phyloP scores from a whole-genome alignment of 1,140 invertebrate species.

The Nasonia longicornis region DNA sequence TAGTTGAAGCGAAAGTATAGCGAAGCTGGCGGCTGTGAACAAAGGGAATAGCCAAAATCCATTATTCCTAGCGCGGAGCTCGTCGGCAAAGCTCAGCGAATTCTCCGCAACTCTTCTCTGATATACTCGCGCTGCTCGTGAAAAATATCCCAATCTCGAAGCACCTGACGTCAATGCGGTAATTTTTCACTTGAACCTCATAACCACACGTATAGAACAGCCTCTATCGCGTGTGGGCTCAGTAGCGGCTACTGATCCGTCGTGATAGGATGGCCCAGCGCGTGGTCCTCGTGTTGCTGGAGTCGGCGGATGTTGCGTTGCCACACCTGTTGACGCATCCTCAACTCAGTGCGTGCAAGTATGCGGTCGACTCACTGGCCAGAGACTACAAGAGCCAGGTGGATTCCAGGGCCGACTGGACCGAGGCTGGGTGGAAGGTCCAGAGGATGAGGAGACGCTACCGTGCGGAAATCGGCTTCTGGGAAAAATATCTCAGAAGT shows the following conservation, averaged over 20 bases:
- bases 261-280: neutral
- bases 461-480: neutral
- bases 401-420: slow-evolving; percentile 30
- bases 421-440: neutral
- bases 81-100: no score
- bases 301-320: neutral
- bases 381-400: slow-evolving; percentile 17
- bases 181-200: slow-evolving; percentile 36
- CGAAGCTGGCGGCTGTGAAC: neutral
- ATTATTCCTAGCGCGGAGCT: neutral
- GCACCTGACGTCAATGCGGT: neutral
- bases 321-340: slow-evolving; percentile 5
- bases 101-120: neutral
- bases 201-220: neutral
- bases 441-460: slow-evolving; percentile 5
- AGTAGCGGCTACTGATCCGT: neutral
- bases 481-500: slow-evolving; percentile 3
- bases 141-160: neutral
- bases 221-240: neutral
- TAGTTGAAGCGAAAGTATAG: neutral
- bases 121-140: neutral
- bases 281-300: neutral
- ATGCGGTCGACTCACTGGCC: neutral
- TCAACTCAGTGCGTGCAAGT: neutral
- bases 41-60: neutral